Evolutionary conservation across 2,888 invertebrate species (phyloP).

Genomic region (Thysanoteuthis rhombus): DNA sequence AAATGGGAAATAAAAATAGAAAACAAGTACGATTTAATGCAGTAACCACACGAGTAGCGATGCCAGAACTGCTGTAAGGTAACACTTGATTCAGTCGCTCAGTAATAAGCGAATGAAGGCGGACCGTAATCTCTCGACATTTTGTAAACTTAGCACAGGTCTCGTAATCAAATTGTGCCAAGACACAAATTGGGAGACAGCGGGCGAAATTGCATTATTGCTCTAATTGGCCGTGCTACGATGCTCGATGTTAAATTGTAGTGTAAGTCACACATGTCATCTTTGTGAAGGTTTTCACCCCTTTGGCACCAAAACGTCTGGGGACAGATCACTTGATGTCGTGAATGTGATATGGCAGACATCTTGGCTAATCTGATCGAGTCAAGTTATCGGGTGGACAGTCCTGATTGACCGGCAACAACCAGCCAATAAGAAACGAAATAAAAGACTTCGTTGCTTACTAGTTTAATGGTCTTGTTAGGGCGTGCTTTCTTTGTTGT

Average conservation of each 20-base stretch:
- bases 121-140: neutral
- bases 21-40: neutral
- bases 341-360: slow-evolving; percentile 12
- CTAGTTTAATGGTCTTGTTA: neutral
- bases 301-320: neutral
- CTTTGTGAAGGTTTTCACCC: neutral
- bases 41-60: neutral
- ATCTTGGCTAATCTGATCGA: neutral
- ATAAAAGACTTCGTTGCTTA: neutral
- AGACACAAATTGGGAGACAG: neutral
- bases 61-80: neutral
- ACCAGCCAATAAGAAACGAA: neutral
- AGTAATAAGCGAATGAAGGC: neutral
- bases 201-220: neutral
- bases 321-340: neutral
- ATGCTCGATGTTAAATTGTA: neutral
- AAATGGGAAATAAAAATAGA: neutral
- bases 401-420: neutral
- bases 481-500: neutral
- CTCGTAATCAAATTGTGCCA: neutral
- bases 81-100: neutral
- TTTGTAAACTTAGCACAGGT: neutral
- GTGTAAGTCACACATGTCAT: slow-evolving; percentile 12
- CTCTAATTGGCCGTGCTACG: neutral
- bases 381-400: neutral